Percentiles rank a stretch among this genome's conserved stretches.
Conservation (phyloP, 2,888 invertebrate species). For the Eretmocerus hayati region DNA sequence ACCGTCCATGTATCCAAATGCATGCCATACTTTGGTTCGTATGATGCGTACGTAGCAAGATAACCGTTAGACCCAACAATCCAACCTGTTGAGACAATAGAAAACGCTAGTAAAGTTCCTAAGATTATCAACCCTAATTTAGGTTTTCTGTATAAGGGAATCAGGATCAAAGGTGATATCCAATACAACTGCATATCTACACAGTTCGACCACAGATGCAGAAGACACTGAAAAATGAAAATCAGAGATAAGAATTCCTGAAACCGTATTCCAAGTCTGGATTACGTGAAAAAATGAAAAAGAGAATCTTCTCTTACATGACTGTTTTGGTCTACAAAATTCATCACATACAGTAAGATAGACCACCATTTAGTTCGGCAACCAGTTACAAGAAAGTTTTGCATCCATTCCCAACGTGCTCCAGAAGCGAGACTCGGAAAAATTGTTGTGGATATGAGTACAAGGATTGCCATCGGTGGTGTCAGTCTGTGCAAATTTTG, state of each 20-base stretch:
- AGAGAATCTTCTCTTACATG: background rate
- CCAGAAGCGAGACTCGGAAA: conserved; percentile 44
- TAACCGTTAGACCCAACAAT: background rate
- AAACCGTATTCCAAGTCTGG: background rate
- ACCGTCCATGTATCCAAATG: too few relatives aligned
- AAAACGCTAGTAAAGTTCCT: conserved; percentile 30
- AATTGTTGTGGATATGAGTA: background rate
- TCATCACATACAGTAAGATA: conserved; percentile 49
- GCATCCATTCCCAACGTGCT: conserved; percentile 39
- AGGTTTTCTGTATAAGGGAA: conserved; percentile 46
- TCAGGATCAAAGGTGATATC: conserved; percentile 51
- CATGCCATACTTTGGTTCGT: background rate
- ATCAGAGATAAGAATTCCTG: background rate
- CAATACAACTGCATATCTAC: conserved; percentile 55
- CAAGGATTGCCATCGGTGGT: background rate
- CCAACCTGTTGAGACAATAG: conserved; percentile 19
- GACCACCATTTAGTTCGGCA: conserved; percentile 51
- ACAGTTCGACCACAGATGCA: conserved; percentile 55
- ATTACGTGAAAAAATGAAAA: background rate
- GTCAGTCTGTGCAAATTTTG: background rate
- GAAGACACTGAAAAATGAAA: conserved; percentile 49
- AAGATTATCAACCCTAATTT: conserved; percentile 38
- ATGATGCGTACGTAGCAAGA: background rate
- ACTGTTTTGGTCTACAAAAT: conserved; percentile 24
- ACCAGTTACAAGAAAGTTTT: conserved; percentile 27